phyloP scores from a whole-genome alignment of 2,113 vertebrate species.

The Erythrocercus mccallii region DNA sequence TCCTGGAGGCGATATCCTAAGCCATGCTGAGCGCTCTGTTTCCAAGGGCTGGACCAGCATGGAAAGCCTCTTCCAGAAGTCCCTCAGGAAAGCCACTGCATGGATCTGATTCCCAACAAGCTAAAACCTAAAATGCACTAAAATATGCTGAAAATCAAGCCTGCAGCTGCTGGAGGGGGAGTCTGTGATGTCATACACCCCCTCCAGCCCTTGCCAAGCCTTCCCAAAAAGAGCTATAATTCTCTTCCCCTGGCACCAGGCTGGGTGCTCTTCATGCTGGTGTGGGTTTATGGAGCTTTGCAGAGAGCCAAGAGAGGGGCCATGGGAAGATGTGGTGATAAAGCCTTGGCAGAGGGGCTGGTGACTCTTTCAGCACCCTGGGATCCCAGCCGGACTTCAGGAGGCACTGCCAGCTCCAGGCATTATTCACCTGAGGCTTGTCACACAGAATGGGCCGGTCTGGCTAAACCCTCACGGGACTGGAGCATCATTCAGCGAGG shows the following conservation, averaged over 20 bases:
- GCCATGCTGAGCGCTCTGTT: rapidly evolving
- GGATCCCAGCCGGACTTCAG: neutral
- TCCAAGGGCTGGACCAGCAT: neutral
- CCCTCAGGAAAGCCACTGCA: neutral
- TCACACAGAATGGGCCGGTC: slow-evolving; percentile 3
- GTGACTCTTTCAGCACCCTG: neutral
- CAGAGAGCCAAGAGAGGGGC: neutral
- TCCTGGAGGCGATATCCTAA: neutral
- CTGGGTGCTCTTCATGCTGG: neutral
- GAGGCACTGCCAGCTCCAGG: neutral
- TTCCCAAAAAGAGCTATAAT: neutral
- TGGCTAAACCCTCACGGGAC: neutral
- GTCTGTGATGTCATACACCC: neutral
- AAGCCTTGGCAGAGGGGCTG: slow-evolving; percentile 25
- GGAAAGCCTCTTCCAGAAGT: neutral
- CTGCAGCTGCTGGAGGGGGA: neutral
- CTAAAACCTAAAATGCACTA: neutral
- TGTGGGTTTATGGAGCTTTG: neutral
- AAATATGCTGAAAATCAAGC: neutral
- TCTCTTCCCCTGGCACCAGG: neutral
- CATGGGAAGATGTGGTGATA: neutral
- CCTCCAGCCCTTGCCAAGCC: neutral
- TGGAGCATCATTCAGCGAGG: neutral
- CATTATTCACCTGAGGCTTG: slow-evolving; percentile 24
- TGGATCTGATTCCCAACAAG: neutral